Evolutionary conservation across 2,113 vertebrate genomes (phyloP), one percentile per base, ranked within the genome.

Genomic region (Gymnocephalus cernua): DNA sequence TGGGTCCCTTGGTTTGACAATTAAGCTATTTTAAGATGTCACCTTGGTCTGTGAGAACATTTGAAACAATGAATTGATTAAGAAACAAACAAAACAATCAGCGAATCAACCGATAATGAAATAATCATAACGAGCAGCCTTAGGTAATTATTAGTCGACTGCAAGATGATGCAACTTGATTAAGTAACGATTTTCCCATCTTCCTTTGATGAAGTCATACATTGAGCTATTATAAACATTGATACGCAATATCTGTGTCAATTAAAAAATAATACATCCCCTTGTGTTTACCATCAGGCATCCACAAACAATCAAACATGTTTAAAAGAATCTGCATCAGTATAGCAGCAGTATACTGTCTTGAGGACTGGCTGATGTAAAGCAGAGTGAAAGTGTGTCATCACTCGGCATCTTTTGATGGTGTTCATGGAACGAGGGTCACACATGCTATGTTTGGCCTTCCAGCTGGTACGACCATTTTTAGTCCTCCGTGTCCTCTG

Each of bases 401-500:
- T 84, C 80, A 44, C 61, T 51, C 45, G 63, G 54, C 62, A 12
- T 91, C 85, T 88, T 83, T 78, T 71, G 25, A 80, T 75, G 76
- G 70, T 18, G 86, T 79, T 80, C 58, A 56, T 69, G 76, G 87
- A 90, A 83, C 25, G 41, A 19, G 73, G 64, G 61, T 76, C 66
- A 64, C 66, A 59, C 47, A 15, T 25, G 82, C 87, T 91, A 88
- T 83, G 85, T 88, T 92, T 89, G 88, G 79, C 85, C 88, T 75
- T 90, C 77, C 83, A 88, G 90, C 73, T 89, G 86, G 41, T 45
- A 25, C 9, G 16, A 75, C 71, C 86, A 77, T 86, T 85, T 92
- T 92, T 92, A 94, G 88, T 82, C 73, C 64, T 80, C 67, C 66
- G 27, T 71, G 75, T 84, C 69, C 71, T 86, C 77, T 86, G 82